Evolutionary conservation across 2,888 invertebrate genomes (phyloP), one percentile per base, ranked within the genome.

Genomic region (Drosophila buzzatii): DNA sequence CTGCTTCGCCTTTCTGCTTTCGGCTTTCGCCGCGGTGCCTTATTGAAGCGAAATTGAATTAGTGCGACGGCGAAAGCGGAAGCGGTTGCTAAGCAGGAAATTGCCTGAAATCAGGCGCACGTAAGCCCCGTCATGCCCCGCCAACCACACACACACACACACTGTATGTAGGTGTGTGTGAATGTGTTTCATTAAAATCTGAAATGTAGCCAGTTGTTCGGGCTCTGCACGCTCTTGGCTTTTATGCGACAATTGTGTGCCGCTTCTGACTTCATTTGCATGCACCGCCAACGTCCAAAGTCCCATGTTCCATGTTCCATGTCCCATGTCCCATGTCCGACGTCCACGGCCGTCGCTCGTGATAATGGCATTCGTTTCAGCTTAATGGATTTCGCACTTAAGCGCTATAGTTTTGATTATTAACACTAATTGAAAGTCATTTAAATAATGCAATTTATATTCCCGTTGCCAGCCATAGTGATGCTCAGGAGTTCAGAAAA

Each of bases 21-120:
- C 65, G 59, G 52, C 57, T 56, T 51, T 67, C 59, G 78, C 85
- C 69, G 71, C 69, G 73, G 49, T 70, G 78, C 84, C 82, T 76
- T 90, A 90, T 83, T 86, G 87, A 81, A 77, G 79, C 79, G 73
- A 89, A 86, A 86, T 86, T 90, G 89, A 90, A 90, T 90, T 86
- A 86, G 89, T 84, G 81, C 70, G 81, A 76, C 82, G 75, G 81
- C 73, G 66, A 82, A 89, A 87, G 66, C 91, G 89, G 90, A 89
- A 89, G 89, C 90, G 91, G 89, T 91, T 89, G 89, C 91, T 89
- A 82, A 89, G 91, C 89, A 90, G 89, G 89, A 91, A 89, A 91
- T 91, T 89, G 91, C 90, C 82, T 89, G 91, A 89, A 89, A 89
- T 89, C 90, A 89, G 90, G 90, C 90, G 86, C 90, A 86, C 81